Conservation (phyloP, 2,113 vertebrate genomes). For the Genyomyrus donnyi region DNA sequence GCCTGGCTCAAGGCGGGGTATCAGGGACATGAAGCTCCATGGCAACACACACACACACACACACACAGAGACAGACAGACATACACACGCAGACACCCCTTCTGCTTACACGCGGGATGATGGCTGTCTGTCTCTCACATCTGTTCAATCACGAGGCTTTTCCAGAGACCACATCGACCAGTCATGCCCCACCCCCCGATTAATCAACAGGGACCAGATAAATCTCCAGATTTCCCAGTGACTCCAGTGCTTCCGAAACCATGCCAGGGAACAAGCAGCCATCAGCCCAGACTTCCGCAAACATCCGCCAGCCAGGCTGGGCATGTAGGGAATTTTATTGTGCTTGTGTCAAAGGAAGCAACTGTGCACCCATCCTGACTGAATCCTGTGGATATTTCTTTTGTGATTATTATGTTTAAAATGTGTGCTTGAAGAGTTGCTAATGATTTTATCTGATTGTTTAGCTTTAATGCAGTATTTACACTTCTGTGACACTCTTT, state of each 20-base stretch:
- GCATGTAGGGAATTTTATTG: not conserved
- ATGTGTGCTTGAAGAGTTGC: constrained; percentile 7
- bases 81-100: not conserved
- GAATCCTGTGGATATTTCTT: constrained; percentile 17
- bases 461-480: not conserved
- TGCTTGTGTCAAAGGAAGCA: not conserved
- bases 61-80: no score
- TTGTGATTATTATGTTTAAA: constrained; percentile 9
- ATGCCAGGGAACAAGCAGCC: not conserved
- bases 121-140: not conserved
- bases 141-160: not conserved
- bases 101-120: not conserved
- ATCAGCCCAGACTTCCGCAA: not conserved
- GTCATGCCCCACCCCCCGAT: not conserved
- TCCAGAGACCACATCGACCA: not conserved
- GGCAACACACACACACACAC: constrained; percentile 34
- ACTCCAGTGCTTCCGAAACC: not conserved
- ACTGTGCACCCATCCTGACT: not conserved
- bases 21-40: constrained; percentile 22
- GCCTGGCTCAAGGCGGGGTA: constrained; percentile 69
- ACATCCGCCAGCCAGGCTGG: not conserved
- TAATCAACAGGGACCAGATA: not conserved
- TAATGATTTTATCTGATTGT: constrained; percentile 9
- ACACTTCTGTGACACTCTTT: not conserved
- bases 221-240: not conserved